A percentile compares a stretch with the other conserved stretches of the same genome.
These are phyloP conservation scores for Heteromurus nitidus DNA, from an alignment of 2,888 invertebrate genomes.

Conservation along the genomic window DNA sequence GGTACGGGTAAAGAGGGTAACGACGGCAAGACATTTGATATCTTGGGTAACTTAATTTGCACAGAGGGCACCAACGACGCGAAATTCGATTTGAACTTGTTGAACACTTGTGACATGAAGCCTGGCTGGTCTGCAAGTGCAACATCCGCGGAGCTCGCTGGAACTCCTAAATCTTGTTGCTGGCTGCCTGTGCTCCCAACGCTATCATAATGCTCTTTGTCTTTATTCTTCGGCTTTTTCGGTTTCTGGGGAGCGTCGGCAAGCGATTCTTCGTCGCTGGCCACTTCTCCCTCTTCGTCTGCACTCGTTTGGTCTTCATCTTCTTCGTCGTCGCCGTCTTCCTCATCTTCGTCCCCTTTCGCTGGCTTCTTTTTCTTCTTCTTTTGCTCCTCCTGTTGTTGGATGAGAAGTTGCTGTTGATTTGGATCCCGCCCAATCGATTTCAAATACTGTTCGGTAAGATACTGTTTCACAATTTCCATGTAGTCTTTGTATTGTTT, in stretches of 20 bases:
- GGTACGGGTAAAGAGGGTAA: constrained; percentile 51
- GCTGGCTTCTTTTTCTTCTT: constrained; percentile 13
- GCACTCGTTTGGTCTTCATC: constrained; percentile 39
- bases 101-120: constrained; percentile 52
- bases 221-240: not conserved
- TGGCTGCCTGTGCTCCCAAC: not conserved
- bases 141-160: too few species aligned
- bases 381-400: constrained; percentile 11
- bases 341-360: constrained; percentile 31
- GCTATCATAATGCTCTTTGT: not conserved
- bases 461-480: constrained; percentile 43
- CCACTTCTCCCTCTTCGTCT: constrained; percentile 34
- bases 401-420: not conserved
- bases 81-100: constrained; percentile 57
- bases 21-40: constrained; percentile 38
- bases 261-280: not conserved
- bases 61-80: constrained; percentile 36
- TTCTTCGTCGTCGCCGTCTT: constrained; percentile 32
- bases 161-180: too few species aligned
- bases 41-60: not conserved
- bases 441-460: constrained; percentile 33
- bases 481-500: constrained; percentile 42
- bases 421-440: not conserved
- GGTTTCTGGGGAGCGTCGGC: not conserved
- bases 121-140: constrained; percentile 31